These are phyloP conservation scores for Stercorarius parasiticus DNA, from an alignment of 2,113 vertebrate genomes.

Conservation along the genomic window DNA sequence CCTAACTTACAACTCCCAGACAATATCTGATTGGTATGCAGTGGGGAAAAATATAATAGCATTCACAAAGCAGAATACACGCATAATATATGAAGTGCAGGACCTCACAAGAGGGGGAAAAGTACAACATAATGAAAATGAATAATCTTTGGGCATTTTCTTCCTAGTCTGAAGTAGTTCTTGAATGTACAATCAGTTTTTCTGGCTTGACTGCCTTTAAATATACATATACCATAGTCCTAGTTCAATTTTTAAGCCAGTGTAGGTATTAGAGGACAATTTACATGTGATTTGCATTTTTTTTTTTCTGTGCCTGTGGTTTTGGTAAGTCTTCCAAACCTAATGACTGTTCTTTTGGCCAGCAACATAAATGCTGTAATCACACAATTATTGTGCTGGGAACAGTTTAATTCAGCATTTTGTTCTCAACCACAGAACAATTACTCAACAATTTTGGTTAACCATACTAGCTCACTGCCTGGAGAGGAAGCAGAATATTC, in stretches of 20 bases:
- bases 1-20: background rate
- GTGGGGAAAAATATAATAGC: background rate
- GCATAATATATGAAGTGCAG: background rate
- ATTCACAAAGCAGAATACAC: background rate
- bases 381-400: constrained; percentile 92
- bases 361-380: constrained; percentile 89
- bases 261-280: constrained; percentile 79
- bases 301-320: constrained; percentile 76
- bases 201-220: constrained; percentile 61
- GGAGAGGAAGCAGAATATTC: constrained; percentile 83
- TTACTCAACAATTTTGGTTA: constrained; percentile 96
- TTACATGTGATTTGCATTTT: constrained; percentile 81
- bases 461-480: constrained; percentile 85
- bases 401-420: constrained; percentile 89
- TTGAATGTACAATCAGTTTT: constrained; percentile 27
- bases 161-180: constrained; percentile 40
- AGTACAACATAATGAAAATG: constrained; percentile 19
- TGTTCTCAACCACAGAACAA: constrained; percentile 93
- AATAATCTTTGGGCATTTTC: constrained; percentile 39
- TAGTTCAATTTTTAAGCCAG: constrained; percentile 65
- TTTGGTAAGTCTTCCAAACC: constrained; percentile 83
- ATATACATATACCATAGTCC: constrained; percentile 50
- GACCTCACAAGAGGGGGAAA: background rate
- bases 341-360: constrained; percentile 86
- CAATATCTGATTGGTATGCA: background rate